Evolutionary conservation across 2,113 vertebrate genomes (phyloP).

Genomic region (Callopanchax toddi): DNA sequence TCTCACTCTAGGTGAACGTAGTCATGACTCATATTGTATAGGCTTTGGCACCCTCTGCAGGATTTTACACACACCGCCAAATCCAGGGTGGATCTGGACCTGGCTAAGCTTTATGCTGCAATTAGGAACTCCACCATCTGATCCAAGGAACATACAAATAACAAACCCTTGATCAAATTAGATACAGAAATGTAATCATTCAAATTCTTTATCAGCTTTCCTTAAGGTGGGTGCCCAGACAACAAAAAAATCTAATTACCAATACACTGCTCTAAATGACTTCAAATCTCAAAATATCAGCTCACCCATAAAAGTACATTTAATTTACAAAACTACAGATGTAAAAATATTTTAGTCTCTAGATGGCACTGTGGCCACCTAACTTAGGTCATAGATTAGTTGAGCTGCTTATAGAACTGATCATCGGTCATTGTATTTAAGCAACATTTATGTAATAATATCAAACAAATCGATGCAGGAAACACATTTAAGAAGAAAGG

Average conservation of each 20-base stretch:
- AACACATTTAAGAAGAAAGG: conserved; percentile 5
- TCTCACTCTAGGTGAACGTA: background rate
- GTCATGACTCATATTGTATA: conserved; percentile 46
- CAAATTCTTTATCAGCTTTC: no score
- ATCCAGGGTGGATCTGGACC: background rate
- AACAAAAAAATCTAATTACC: no score
- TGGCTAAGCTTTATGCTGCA: background rate
- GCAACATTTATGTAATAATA: conserved; percentile 15
- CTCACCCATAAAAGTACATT: no score
- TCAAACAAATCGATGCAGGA: conserved; percentile 1
- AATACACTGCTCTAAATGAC: no score
- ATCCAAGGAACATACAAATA: background rate
- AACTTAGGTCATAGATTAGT: conserved; percentile 47
- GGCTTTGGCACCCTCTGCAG: conserved; percentile 76
- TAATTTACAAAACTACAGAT: no score
- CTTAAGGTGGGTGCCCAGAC: no score
- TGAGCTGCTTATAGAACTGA: conserved; percentile 15
- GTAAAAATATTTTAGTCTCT: conserved; percentile 20
- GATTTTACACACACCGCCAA: conserved; percentile 33
- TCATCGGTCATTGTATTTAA: conserved; percentile 4
- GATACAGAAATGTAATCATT: no score
- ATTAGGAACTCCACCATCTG: background rate
- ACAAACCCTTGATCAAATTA: background rate
- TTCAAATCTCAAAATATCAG: no score
- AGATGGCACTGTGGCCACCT: conserved; percentile 63